These are phyloP conservation scores for Leptogaster cylindrica DNA, from an alignment of 2,888 invertebrate species.

Conservation along the genomic window DNA sequence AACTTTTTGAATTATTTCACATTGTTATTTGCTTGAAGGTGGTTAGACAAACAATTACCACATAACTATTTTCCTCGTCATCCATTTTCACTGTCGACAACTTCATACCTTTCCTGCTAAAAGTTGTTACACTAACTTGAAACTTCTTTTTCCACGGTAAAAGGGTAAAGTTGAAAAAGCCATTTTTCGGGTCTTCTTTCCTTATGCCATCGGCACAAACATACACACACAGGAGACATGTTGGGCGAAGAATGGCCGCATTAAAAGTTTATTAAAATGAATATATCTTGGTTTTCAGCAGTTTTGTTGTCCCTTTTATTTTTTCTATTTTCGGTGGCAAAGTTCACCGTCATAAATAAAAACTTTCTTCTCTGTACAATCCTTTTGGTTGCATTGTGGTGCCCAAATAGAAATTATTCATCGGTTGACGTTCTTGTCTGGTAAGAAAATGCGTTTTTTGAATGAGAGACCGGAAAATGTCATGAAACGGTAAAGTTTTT, in stretches of 20 bases:
- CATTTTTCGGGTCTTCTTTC: slow-evolving; percentile 21
- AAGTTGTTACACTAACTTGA: slow-evolving; percentile 33
- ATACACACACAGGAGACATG: too few species aligned
- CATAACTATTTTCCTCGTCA: slow-evolving; percentile 24
- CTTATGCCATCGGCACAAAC: slow-evolving; percentile 25
- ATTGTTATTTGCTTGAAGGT: neutral
- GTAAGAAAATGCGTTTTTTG: slow-evolving; percentile 27
- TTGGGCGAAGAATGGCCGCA: slow-evolving; percentile 27
- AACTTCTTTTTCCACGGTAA: slow-evolving; percentile 29
- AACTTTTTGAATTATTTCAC: slow-evolving; percentile 3
- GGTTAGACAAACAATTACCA: slow-evolving; percentile 34
- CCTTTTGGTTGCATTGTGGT: slow-evolving; percentile 18
- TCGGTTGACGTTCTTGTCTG: slow-evolving; percentile 29
- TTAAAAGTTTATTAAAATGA: slow-evolving; percentile 36
- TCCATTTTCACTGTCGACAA: slow-evolving; percentile 29
- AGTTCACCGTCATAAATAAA: slow-evolving; percentile 16
- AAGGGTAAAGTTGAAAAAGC: slow-evolving; percentile 25
- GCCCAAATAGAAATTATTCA: slow-evolving; percentile 13
- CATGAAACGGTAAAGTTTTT: slow-evolving; percentile 5
- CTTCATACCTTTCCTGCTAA: slow-evolving; percentile 33
- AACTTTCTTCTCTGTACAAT: slow-evolving; percentile 1
- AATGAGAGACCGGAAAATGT: slow-evolving; percentile 1
- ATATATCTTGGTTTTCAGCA: slow-evolving; percentile 32
- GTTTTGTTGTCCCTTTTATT: too few species aligned
- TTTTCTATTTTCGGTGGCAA: slow-evolving; percentile 14